Conservation (phyloP, 1,140 invertebrate genomes). For the Scaptomyza graminum region DNA sequence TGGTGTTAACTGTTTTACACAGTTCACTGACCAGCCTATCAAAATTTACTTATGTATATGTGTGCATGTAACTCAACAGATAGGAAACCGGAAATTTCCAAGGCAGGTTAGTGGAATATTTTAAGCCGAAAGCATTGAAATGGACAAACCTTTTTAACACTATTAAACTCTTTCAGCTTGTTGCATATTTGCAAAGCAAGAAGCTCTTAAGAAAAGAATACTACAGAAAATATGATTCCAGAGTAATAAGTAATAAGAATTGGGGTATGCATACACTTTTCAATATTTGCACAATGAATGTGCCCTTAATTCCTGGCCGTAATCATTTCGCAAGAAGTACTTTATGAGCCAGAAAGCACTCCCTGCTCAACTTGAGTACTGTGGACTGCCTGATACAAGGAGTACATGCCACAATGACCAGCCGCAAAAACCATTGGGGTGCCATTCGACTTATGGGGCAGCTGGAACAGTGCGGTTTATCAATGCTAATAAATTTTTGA, state of each 20-base stretch:
- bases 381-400: background rate
- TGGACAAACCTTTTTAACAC: no score
- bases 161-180: no score
- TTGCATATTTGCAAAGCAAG: no score
- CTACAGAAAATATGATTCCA: no score
- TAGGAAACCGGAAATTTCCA: slow-evolving; percentile 17
- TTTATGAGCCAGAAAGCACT: background rate
- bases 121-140: no score
- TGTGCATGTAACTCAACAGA: background rate
- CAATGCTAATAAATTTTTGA: slow-evolving; percentile 64
- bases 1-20: slow-evolving; percentile 36
- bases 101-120: no score
- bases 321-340: slow-evolving; percentile 2
- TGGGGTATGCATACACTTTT: no score
- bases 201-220: no score
- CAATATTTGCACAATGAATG: background rate
- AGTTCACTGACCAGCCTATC: slow-evolving; percentile 52
- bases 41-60: background rate
- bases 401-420: slow-evolving; percentile 20
- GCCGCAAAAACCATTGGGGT: slow-evolving; percentile 15
- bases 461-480: slow-evolving; percentile 24
- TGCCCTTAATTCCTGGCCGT: background rate
- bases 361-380: slow-evolving; percentile 1
- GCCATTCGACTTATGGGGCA: slow-evolving; percentile 1
- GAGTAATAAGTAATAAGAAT: no score